Conservation (phyloP, 2,797 vertebrate species). For the Cottoperca gobio region DNA sequence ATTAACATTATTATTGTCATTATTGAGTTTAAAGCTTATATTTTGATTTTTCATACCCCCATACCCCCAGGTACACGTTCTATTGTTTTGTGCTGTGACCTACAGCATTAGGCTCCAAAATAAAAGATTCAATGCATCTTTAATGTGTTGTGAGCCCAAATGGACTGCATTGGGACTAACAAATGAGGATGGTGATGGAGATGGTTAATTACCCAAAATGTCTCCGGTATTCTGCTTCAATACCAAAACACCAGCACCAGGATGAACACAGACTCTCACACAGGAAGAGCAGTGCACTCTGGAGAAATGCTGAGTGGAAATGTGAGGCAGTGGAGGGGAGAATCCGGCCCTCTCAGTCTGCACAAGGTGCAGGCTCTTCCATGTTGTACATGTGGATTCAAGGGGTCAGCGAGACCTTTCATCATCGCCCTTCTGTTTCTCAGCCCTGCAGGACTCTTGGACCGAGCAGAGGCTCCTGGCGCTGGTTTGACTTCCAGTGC, state of each 20-base stretch:
- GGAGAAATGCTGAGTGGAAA: constrained; percentile 69
- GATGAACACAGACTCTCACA: constrained; percentile 78
- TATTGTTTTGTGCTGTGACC: constrained; percentile 53
- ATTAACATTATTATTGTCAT: constrained; percentile 51
- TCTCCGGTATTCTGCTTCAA: constrained; percentile 61
- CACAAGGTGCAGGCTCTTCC: constrained; percentile 81
- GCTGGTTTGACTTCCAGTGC: constrained; percentile 69
- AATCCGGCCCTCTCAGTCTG: constrained; percentile 43
- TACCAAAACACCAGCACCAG: constrained; percentile 73
- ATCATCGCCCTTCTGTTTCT: constrained; percentile 79
- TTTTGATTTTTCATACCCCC: constrained; percentile 46
- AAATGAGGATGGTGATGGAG: constrained; percentile 72
- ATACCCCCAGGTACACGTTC: constrained; percentile 50
- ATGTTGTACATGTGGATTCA: constrained; percentile 65
- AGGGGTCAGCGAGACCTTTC: constrained; percentile 62
- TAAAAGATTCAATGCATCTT: constrained; percentile 49
- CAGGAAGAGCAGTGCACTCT: constrained; percentile 81
- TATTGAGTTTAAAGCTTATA: constrained; percentile 47
- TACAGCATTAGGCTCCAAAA: constrained; percentile 45
- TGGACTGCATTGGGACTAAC: constrained; percentile 81
- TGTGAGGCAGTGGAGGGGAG: constrained; percentile 7
- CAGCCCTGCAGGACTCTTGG: constrained; percentile 81
- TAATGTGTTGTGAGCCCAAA: constrained; percentile 67
- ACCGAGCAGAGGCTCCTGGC: constrained; percentile 72
- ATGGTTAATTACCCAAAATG: constrained; percentile 24